Conservation (phyloP, 2,113 vertebrate genomes). For the Caretta caretta region DNA sequence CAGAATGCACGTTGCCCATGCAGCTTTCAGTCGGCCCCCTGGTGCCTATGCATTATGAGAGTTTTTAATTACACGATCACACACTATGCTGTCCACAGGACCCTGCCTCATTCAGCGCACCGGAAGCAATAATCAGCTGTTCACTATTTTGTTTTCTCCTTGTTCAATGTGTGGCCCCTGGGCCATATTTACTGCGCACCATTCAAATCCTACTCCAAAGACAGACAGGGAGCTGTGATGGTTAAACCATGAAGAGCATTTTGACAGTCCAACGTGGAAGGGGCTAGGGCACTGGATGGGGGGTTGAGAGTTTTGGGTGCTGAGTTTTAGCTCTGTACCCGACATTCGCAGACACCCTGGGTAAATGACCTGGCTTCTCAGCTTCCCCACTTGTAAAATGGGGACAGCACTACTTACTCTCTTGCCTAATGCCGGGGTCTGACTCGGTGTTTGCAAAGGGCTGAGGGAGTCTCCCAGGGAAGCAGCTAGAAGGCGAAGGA, state of each 20-base stretch:
- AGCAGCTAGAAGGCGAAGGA: background rate
- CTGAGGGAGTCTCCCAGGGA: too few relatives aligned
- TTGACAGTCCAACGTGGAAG: too few relatives aligned
- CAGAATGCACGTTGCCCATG: background rate
- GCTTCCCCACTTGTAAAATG: too few relatives aligned
- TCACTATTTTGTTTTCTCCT: slow-evolving; percentile 47
- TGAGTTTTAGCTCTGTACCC: too few relatives aligned
- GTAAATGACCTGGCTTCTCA: too few relatives aligned
- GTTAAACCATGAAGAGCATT: too few relatives aligned
- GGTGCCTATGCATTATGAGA: background rate
- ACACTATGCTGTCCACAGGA: background rate
- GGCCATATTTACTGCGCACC: slow-evolving; percentile 65
- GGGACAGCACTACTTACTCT: background rate
- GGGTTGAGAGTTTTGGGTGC: too few relatives aligned
- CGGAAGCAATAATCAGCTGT: slow-evolving; percentile 48
- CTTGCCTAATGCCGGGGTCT: background rate
- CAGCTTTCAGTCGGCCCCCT: slow-evolving; percentile 15
- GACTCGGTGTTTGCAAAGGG: background rate
- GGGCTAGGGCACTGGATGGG: too few relatives aligned
- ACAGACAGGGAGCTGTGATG: slow-evolving; percentile 7
- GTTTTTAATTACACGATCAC: background rate
- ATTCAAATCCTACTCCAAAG: slow-evolving; percentile 59
- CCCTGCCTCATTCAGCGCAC: slow-evolving; percentile 21
- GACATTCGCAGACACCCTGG: too few relatives aligned
- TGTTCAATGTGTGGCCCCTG: slow-evolving; percentile 27